A percentile compares a stretch with the other conserved stretches of the same genome.
Conservation (phyloP, 2,113 vertebrate genomes). For the Siniperca chuatsi region DNA sequence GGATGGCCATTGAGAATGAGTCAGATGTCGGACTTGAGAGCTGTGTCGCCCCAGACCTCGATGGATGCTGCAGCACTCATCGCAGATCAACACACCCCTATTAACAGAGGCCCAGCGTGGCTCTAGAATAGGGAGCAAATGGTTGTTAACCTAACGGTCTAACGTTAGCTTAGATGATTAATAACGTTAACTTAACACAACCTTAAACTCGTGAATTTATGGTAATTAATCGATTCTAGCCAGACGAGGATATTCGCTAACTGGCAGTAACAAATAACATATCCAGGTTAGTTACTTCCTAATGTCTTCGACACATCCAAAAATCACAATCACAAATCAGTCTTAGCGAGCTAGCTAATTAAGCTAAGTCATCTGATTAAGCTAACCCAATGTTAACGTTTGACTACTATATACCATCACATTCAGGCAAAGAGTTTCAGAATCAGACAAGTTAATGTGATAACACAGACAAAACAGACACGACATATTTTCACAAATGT, state of each 20-base stretch:
- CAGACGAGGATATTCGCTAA: not conserved
- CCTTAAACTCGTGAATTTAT: not conserved
- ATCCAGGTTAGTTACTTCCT: not conserved
- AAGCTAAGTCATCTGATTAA: slow-evolving; percentile 4
- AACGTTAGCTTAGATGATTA: not conserved
- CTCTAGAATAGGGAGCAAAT: slow-evolving; percentile 80
- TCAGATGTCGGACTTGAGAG: slow-evolving; percentile 97
- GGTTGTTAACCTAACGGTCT: not conserved
- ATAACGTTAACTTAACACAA: not conserved
- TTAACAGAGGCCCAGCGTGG: slow-evolving; percentile 98
- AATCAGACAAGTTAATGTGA: slow-evolving; percentile 31
- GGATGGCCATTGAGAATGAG: slow-evolving; percentile 92
- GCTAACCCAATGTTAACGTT: not conserved
- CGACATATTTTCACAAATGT: not conserved
- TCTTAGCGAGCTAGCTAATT: not conserved
- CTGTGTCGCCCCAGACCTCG: slow-evolving; percentile 96
- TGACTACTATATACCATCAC: not conserved
- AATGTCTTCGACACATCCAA: slow-evolving; percentile 3
- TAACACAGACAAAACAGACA: slow-evolving; percentile 1
- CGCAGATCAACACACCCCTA: slow-evolving; percentile 95
- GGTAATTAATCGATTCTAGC: not conserved
- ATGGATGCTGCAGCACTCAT: slow-evolving; percentile 98
- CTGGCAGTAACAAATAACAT: slow-evolving; percentile 3
- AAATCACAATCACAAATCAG: slow-evolving; percentile 5
- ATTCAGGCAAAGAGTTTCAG: slow-evolving; percentile 23